Evolutionary conservation across 2,113 vertebrate species (phyloP).

Genomic region (Scatophagus argus): DNA sequence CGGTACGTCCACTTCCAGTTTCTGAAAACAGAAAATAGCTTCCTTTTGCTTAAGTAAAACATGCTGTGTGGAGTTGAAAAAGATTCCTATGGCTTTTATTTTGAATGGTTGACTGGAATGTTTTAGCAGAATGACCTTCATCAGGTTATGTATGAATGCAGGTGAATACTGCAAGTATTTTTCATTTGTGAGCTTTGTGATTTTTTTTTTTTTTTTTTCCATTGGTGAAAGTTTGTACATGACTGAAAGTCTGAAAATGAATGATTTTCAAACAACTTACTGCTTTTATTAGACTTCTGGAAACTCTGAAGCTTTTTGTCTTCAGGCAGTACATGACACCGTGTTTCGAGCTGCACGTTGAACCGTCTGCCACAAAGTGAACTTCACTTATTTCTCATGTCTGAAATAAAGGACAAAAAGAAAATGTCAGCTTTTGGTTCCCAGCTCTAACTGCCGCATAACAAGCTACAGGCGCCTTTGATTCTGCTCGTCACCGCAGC

Average conservation of each 20-base stretch:
- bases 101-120: neutral
- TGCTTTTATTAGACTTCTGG: neutral
- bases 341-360: neutral
- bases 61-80: slow-evolving; percentile 7
- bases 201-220: neutral
- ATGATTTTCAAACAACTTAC: neutral
- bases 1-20: slow-evolving; percentile 78
- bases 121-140: slow-evolving; percentile 14
- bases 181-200: neutral
- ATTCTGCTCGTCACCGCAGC: neutral
- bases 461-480: neutral
- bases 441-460: neutral
- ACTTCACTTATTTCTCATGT: neutral
- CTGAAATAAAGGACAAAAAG: neutral
- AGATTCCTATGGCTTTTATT: slow-evolving; percentile 12
- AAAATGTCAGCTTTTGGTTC: neutral
- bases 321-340: neutral
- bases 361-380: neutral
- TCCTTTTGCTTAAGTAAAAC: neutral
- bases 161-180: neutral
- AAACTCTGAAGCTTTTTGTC: neutral
- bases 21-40: slow-evolving; percentile 8
- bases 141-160: neutral
- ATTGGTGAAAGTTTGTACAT: neutral
- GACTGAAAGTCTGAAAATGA: neutral